Percentiles rank a stretch among this genome's conserved stretches.
Conservation (phyloP, 2,888 invertebrate genomes). For the Aleiodes alternator region DNA sequence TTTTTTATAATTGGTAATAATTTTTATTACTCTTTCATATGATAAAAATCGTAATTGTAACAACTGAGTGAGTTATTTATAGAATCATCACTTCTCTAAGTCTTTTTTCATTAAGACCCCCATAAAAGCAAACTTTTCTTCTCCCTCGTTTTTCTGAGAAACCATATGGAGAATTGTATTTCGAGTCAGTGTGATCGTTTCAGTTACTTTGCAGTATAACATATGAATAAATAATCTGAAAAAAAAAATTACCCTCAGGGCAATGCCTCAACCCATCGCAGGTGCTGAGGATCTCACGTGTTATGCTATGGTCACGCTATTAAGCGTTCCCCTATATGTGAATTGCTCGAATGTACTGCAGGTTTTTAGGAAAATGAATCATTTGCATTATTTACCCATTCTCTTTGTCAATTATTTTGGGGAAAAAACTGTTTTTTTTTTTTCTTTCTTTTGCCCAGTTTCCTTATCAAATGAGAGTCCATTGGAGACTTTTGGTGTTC, state of each 20-base stretch:
- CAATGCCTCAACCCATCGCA: conserved; percentile 48
- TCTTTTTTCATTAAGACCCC: not conserved
- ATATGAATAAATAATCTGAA: conserved; percentile 56
- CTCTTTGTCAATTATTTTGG: too few relatives aligned
- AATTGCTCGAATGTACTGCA: not conserved
- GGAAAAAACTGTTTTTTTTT: not conserved
- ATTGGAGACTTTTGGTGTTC: conserved; percentile 44
- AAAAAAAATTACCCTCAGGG: conserved; percentile 41
- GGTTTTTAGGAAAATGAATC: not conserved
- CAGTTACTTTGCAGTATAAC: conserved; percentile 18
- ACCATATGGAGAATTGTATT: conserved; percentile 7
- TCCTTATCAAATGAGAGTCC: conserved; percentile 32
- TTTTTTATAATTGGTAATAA: too few relatives aligned
- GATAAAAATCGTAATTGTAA: too few relatives aligned
- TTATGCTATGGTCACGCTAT: conserved; percentile 32
- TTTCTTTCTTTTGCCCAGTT: conserved; percentile 31
- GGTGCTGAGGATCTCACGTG: conserved; percentile 57
- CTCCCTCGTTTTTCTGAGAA: conserved; percentile 40
- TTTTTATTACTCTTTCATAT: too few relatives aligned
- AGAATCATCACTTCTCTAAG: too few relatives aligned
- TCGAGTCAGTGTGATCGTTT: conserved; percentile 40
- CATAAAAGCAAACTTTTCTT: conserved; percentile 16
- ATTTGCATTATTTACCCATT: too few relatives aligned
- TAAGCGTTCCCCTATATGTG: conserved; percentile 14
- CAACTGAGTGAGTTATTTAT: too few relatives aligned